Conservation (phyloP, 2,888 invertebrate species). For the Barypeithes pellucidus region DNA sequence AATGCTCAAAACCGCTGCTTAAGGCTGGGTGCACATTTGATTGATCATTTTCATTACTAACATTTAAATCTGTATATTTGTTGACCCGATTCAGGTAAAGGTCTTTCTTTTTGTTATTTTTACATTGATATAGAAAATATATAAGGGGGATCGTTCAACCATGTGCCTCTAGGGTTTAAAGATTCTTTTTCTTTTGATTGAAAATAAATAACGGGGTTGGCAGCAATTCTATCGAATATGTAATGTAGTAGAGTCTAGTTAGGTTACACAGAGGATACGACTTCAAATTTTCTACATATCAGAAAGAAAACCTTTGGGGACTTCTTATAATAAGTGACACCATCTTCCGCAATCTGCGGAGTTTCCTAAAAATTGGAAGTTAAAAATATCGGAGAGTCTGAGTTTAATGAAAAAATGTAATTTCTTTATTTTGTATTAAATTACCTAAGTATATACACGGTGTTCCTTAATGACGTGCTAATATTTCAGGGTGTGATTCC, state of each 20-base stretch:
- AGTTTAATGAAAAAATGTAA: no score
- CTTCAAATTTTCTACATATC: background rate
- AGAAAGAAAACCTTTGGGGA: background rate
- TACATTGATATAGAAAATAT: slow-evolving; percentile 3
- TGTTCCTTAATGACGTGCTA: no score
- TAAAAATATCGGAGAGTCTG: no score
- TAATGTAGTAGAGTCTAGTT: background rate
- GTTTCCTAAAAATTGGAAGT: no score
- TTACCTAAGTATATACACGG: no score
- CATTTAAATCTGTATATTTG: slow-evolving; percentile 24
- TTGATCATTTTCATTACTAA: slow-evolving; percentile 22
- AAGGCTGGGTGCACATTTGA: slow-evolving; percentile 14
- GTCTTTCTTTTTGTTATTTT: slow-evolving; percentile 11
- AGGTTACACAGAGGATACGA: background rate
- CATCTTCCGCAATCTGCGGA: no score
- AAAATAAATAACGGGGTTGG: background rate
- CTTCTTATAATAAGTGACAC: no score
- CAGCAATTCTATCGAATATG: background rate
- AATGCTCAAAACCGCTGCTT: background rate
- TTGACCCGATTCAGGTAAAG: slow-evolving; percentile 7
- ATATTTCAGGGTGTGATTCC: no score
- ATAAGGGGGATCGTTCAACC: background rate
- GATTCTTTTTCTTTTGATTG: background rate
- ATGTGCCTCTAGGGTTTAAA: background rate
- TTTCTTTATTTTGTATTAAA: no score